Base-by-base conservation (phyloP, 2,113 vertebrate genomes). In the Oreochromis tanganicae region DNA sequence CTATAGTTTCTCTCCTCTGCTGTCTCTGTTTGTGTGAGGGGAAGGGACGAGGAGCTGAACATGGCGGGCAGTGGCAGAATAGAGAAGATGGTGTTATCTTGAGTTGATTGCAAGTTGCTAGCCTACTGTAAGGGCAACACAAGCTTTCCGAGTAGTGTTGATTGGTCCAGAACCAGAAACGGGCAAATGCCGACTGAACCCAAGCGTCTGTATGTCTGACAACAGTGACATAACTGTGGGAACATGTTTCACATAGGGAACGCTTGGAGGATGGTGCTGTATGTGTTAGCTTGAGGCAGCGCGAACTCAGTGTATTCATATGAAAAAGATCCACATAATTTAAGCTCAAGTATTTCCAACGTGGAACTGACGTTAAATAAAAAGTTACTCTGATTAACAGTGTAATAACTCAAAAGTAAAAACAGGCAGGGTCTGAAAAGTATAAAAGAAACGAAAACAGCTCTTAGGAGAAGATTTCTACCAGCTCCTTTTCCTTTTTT, bases 401-500 rank as follows among this genome's bases (percentile, higher is more conserved):
- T 59, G 9, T 5, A 59, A 59, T 59, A 0, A 9, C 56, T 59
- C 56, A 59, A 59, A 17, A 59, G 7, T 59, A 29, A 59, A 59
- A 59, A 17, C 4, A 29, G 2, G 27, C 14, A 32, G 56, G 27
- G 7, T 17, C 7, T 59, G 27, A 59, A 16, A 59, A 16, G 56
- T 5, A 59, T 5, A 59, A 57, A 14, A 5, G 12, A 57, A 56
- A 56, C 55, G 7, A 27, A 57, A 27, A 5, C 24, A 8, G 11
- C 4, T 56, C 54, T 24, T 13, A 56, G 54, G 3, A 56, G n/a
- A 56, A 56, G 11, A 56, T 24, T 4, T 55, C n/a, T 13, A 27
- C 0, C 4, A 56, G 6, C 54, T 56, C 54, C 1, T 55, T 54
- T 54, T 3, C 4, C 19, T 10, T 48, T 48, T 17, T 1, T 55